Evolutionary conservation across 2,113 vertebrate genomes (phyloP).

Genomic region (Nesoenas mayeri): DNA sequence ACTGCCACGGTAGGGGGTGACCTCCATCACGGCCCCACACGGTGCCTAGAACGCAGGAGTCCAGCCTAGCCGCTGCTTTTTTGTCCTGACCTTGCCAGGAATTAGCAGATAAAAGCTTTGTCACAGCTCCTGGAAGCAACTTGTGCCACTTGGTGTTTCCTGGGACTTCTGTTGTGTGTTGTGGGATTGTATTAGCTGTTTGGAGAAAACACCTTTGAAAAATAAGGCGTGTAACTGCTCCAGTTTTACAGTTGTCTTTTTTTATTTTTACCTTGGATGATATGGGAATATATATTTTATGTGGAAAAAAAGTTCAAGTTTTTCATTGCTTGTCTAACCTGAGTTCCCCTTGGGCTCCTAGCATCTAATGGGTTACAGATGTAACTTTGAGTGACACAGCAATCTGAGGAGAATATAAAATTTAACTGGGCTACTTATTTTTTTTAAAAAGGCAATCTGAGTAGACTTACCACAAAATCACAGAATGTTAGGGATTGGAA

Average conservation of each 20-base stretch:
- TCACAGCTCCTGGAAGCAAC: too few relatives aligned
- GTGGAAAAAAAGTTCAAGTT: rapidly evolving
- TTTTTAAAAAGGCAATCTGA: not conserved
- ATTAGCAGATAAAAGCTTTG: too few relatives aligned
- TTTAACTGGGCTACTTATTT: not conserved
- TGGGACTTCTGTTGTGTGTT: not conserved
- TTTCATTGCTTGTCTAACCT: rapidly evolving
- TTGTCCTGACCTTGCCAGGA: too few relatives aligned
- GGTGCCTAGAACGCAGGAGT: too few relatives aligned
- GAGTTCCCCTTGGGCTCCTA: not conserved
- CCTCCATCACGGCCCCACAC: too few relatives aligned
- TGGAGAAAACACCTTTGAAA: not conserved
- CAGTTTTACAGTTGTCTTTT: rapidly evolving
- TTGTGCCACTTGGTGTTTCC: too few relatives aligned
- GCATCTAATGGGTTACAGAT: not conserved
- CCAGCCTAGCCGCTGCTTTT: too few relatives aligned
- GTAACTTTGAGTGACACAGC: not conserved
- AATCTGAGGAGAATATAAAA: not conserved
- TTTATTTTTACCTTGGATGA: too few relatives aligned
- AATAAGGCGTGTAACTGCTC: too few relatives aligned
- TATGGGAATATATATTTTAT: not conserved
- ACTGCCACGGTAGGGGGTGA: too few relatives aligned
- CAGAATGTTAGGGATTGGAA: too few relatives aligned
- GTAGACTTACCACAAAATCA: not conserved
- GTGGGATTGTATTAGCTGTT: too few relatives aligned